Evolutionary conservation across 1,140 invertebrate genomes (phyloP), one percentile per base, ranked within the genome.

Genomic region (Drosophila virilis): DNA sequence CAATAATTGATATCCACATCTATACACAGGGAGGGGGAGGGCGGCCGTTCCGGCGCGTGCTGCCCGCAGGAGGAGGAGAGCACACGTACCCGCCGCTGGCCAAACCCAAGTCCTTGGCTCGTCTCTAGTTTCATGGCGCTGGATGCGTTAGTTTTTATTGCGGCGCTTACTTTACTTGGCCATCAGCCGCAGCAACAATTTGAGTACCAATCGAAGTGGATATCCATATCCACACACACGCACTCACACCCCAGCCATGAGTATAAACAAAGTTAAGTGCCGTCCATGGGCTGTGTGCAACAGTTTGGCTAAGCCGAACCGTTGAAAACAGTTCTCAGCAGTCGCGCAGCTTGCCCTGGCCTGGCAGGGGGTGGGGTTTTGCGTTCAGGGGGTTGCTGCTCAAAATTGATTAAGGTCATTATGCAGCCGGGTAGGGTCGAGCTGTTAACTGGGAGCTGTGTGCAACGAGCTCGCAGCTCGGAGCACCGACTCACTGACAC

Each of bases 371-470:
- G 54, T 1, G 22, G 28, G 58, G 40, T 38, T 28, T 40, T 55
- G 37, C 33, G 22, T 32, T 17, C 35, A 10, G 28, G 52, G 52
- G 73, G 66, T 79, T 79, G 83, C 32, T 52, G 65, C 60, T 59
- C 38, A 38, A 80, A 89, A 89, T 90, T 89, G 84, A 84, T 89
- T 89, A 85, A 89, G 84, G 85, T 90, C 84, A 89, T 89, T 89
- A 89, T 88, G 84, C 84, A 88, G 84, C 74, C 70, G 83, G 74
- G 70, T 71, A 57, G 74, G 33, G 70, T 52, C 48, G 65, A 66
- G 69, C 57, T 43, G 55, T 12, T 52, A 57, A 10, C n/a, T 38
- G 28, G 9, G 37, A 42, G 8, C 61, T 13, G n/a, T 10, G 13
- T 1, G 17, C 48, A 64, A 32, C 12, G 13, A 61, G 28, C 43